Percentiles rank a stretch among this genome's conserved stretches.
Evolutionary conservation across 2,797 vertebrate genomes (phyloP).

Genomic region (Premnoplex brunnescens): DNA sequence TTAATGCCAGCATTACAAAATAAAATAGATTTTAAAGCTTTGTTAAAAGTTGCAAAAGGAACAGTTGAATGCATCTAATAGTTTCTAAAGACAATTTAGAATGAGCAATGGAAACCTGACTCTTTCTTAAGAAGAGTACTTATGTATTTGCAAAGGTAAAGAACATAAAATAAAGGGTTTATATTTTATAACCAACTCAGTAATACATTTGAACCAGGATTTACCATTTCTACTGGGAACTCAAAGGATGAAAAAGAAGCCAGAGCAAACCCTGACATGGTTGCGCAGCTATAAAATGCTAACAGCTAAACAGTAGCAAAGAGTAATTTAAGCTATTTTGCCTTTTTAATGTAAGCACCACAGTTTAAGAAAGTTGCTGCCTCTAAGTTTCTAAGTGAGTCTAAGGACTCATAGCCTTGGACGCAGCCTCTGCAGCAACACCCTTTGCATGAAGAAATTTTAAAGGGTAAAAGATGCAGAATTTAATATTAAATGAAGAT

Average conservation of each 20-base stretch:
- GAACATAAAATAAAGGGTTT: not conserved
- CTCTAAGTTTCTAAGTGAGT: not conserved
- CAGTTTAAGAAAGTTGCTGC: not conserved
- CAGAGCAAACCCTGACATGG: not conserved
- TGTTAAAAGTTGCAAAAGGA: not conserved
- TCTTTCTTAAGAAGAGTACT: not conserved
- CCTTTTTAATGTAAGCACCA: not conserved
- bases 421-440: not conserved
- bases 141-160: not conserved
- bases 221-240: not conserved
- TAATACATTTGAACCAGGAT: not conserved
- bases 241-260: not conserved
- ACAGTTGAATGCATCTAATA: not conserved
- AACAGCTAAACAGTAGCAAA: not conserved
- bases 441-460: not conserved
- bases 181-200: not conserved
- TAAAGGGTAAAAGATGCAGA: not conserved
- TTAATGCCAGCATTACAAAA: not conserved
- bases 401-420: not conserved
- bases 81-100: not conserved
- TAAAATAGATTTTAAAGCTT: not conserved
- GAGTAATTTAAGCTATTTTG: not conserved
- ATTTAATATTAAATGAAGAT: not conserved
- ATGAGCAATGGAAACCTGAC: not conserved
- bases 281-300: not conserved